Conservation (phyloP, 1,140 invertebrate species). For the Atta colombica region DNA sequence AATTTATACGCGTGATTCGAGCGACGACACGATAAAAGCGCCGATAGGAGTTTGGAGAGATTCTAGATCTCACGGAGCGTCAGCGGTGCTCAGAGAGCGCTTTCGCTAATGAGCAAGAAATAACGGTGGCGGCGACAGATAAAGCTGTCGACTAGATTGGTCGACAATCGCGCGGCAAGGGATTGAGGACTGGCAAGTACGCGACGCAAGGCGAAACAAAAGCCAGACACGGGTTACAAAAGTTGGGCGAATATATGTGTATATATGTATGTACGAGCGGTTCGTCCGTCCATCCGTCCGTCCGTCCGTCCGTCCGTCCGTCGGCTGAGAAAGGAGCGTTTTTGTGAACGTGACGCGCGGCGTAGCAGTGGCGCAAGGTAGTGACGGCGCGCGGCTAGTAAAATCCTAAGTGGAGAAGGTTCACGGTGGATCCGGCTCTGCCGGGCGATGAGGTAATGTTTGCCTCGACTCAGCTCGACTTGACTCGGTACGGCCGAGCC, state of each 20-base stretch:
- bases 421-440: constrained; percentile 75
- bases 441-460: constrained; percentile 76
- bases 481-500: background rate
- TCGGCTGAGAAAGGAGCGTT: constrained; percentile 35
- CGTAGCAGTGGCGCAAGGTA: constrained; percentile 70
- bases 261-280: background rate
- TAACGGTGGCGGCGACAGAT: background rate
- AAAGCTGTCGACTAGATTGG: constrained; percentile 25
- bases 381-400: constrained; percentile 68
- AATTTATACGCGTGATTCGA: background rate
- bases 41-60: background rate
- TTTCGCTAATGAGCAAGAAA: constrained; percentile 48
- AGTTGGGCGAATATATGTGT: background rate
- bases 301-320: background rate
- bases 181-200: background rate
- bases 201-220: background rate
- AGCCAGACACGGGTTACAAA: background rate
- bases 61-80: background rate
- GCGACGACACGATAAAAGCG: background rate
- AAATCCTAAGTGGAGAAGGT: constrained; percentile 76
- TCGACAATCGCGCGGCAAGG: constrained; percentile 1
- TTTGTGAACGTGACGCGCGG: constrained; percentile 46
- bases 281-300: background rate
- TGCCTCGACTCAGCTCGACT: constrained; percentile 30
- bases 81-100: background rate